Evolutionary conservation across 1,140 invertebrate species (phyloP).

Genomic region (Onthophagus taurus): DNA sequence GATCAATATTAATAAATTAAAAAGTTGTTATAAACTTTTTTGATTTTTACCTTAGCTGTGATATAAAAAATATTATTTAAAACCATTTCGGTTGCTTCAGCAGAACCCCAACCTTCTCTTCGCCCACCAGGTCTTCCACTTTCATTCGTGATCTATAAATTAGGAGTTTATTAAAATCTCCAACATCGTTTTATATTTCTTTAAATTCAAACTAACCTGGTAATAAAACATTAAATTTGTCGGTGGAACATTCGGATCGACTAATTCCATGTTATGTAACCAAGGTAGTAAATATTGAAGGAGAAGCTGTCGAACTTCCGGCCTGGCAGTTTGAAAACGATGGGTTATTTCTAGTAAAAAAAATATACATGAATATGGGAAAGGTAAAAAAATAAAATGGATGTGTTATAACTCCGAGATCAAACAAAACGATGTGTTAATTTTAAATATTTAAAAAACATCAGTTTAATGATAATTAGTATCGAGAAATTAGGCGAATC

Average conservation of each 20-base stretch:
- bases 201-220: conserved; percentile 47
- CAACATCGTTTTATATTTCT: too few species aligned
- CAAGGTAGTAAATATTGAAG: conserved; percentile 91
- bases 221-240: conserved; percentile 71
- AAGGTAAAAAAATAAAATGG: too few species aligned
- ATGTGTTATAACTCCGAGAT: too few species aligned
- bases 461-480: too few species aligned
- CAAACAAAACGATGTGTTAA: too few species aligned
- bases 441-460: too few species aligned
- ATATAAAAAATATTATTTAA: conserved; percentile 98
- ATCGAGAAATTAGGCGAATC: too few species aligned
- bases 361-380: too few species aligned
- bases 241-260: conserved; percentile 90
- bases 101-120: conserved; percentile 91
- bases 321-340: conserved; percentile 89
- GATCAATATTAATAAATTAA: too few species aligned
- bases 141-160: conserved; percentile 56
- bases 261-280: conserved; percentile 97
- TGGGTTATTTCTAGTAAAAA: conserved; percentile 84
- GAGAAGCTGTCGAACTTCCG: conserved; percentile 78
- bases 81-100: conserved; percentile 99
- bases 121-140: conserved; percentile 51
- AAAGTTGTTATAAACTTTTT: too few species aligned
- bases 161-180: too few species aligned
- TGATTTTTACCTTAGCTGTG: conserved; percentile 77